Conservation (phyloP, 2,888 invertebrate genomes). For the Stenolophus ochropezus region DNA sequence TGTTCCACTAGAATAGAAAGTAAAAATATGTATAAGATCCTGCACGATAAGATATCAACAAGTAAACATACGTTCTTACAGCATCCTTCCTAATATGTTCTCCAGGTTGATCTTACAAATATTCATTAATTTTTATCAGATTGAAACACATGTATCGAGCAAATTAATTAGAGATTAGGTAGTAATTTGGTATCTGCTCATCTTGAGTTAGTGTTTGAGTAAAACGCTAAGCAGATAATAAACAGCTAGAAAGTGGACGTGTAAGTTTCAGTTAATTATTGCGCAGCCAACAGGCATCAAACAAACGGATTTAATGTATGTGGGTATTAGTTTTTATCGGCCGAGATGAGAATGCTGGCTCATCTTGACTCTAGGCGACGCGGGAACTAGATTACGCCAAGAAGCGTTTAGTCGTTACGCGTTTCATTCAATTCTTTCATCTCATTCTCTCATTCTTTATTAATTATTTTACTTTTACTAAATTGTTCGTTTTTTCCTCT, state of each 20-base stretch:
- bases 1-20: background rate
- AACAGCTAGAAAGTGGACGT: slow-evolving; percentile 50
- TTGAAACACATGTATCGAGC: slow-evolving; percentile 8
- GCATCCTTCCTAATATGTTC: background rate
- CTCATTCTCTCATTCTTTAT: slow-evolving; percentile 1
- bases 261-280: slow-evolving; percentile 50
- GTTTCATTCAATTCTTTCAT: slow-evolving; percentile 12
- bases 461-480: slow-evolving; percentile 22
- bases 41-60: background rate
- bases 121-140: slow-evolving; percentile 41
- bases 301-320: slow-evolving; percentile 42
- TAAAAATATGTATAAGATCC: background rate
- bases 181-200: slow-evolving; percentile 35
- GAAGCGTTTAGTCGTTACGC: slow-evolving; percentile 15
- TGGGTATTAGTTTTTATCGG: slow-evolving; percentile 40
- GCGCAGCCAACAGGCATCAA: slow-evolving; percentile 13
- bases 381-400: slow-evolving; percentile 38
- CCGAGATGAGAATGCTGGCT: slow-evolving; percentile 37
- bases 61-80: background rate
- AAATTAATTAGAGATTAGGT: slow-evolving; percentile 35
- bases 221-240: slow-evolving; percentile 38
- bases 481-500: background rate
- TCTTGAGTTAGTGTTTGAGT: slow-evolving; percentile 22
- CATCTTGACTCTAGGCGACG: slow-evolving; percentile 27
- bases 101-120: slow-evolving; percentile 1